Percentiles rank a stretch among this genome's conserved stretches.
phyloP scores from a whole-genome alignment of 2,888 invertebrate species.

The Scaptomyza caliginosa region DNA sequence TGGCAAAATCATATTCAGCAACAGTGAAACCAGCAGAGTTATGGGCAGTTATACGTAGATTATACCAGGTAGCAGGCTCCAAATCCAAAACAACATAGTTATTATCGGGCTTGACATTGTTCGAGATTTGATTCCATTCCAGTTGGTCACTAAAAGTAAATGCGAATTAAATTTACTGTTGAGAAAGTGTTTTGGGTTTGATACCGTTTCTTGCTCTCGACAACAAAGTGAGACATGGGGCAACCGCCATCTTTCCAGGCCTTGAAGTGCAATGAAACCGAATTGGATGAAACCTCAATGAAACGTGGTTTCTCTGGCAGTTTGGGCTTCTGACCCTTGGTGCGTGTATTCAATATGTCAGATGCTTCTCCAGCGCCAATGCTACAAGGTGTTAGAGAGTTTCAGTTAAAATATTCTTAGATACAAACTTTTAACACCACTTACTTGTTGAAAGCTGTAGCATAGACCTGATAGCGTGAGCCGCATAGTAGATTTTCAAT shows the following conservation, averaged over 20 bases:
- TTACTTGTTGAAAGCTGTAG: slow-evolving; percentile 96
- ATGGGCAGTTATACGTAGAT: slow-evolving; percentile 94
- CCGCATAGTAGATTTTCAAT: slow-evolving; percentile 96
- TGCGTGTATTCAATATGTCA: slow-evolving; percentile 94
- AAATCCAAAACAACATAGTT: slow-evolving; percentile 96
- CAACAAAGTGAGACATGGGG: slow-evolving; percentile 97
- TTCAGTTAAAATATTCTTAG: too few relatives aligned
- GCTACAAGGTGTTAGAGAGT: slow-evolving; percentile 83
- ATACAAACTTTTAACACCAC: slow-evolving; percentile 25
- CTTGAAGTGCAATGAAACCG: slow-evolving; percentile 94
- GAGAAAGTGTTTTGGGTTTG: not conserved
- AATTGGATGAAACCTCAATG: slow-evolving; percentile 96
- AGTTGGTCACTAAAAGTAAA: slow-evolving; percentile 87
- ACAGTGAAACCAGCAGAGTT: slow-evolving; percentile 98
- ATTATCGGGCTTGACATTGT: slow-evolving; percentile 95
- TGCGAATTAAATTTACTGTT: not conserved
- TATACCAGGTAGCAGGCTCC: slow-evolving; percentile 97
- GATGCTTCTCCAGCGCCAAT: slow-evolving; percentile 97
- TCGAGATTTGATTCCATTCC: slow-evolving; percentile 97
- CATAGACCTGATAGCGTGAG: slow-evolving; percentile 96
- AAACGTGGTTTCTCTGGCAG: slow-evolving; percentile 95
- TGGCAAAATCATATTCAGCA: slow-evolving; percentile 97
- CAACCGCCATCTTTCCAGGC: slow-evolving; percentile 98
- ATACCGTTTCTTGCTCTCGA: slow-evolving; percentile 96
- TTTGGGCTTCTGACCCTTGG: slow-evolving; percentile 96